A percentile compares a stretch with the other conserved stretches of the same genome.
Evolutionary conservation across 2,113 vertebrate species (phyloP).

Genomic region (Albula goreensis): DNA sequence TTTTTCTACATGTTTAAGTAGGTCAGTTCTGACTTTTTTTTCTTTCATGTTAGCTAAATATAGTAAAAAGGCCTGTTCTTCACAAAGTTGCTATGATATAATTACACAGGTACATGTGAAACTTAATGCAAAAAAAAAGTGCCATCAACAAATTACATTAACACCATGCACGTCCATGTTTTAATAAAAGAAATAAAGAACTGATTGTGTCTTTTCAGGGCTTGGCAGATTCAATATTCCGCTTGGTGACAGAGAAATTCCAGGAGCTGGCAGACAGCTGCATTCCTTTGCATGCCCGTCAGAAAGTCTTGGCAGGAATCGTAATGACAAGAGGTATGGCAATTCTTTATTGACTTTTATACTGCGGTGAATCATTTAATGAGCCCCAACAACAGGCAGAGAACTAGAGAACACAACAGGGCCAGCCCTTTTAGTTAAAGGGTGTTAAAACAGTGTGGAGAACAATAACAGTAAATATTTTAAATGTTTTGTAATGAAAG

Average conservation of each 20-base stretch:
- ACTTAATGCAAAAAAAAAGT: too few species aligned
- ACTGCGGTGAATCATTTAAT: background rate
- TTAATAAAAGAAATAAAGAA: constrained; percentile 42
- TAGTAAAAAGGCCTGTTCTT: too few species aligned
- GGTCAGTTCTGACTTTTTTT: too few species aligned
- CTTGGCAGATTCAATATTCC: constrained; percentile 91
- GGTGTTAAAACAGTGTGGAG: background rate
- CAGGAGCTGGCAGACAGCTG: constrained; percentile 84
- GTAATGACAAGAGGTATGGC: constrained; percentile 98
- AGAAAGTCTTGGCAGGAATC: constrained; percentile 95
- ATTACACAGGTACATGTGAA: too few species aligned
- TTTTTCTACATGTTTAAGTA: too few species aligned
- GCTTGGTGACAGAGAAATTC: constrained; percentile 96
- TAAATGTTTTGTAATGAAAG: background rate
- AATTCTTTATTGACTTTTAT: constrained; percentile 60
- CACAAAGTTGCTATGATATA: too few species aligned
- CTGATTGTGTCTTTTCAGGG: constrained; percentile 88
- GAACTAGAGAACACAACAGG: background rate
- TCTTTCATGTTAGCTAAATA: too few species aligned
- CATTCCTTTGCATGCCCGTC: constrained; percentile 80
- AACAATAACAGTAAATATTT: background rate
- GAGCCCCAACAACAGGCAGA: background rate
- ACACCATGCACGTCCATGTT: constrained; percentile 17
- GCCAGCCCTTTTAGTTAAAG: background rate
- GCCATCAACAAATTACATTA: background rate